These are phyloP conservation scores for Bactericera cockerelli DNA, from an alignment of 1,140 invertebrate genomes.

Conservation along the genomic window DNA sequence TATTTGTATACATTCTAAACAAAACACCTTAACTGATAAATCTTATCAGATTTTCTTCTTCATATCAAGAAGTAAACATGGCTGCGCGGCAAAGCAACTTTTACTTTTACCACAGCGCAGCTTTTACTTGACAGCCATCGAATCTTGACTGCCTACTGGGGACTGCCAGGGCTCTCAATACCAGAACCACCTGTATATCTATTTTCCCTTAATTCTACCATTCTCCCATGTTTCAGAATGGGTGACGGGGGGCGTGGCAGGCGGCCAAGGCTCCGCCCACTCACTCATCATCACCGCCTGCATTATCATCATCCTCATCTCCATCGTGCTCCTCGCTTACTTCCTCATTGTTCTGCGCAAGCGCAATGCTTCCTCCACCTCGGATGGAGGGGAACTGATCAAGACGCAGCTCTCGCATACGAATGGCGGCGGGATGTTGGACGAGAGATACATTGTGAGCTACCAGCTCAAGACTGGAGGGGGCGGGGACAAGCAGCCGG, in stretches of 20 bases:
- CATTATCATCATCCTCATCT: background rate
- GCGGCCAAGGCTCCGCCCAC: background rate
- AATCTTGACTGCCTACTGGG: too few relatives aligned
- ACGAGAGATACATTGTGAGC: conserved; percentile 37
- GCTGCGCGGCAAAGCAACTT: too few relatives aligned
- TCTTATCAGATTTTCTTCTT: too few relatives aligned
- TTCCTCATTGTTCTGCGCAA: background rate
- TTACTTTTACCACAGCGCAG: too few relatives aligned
- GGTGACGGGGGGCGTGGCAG: background rate
- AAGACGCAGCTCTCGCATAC: background rate
- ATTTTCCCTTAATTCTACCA: too few relatives aligned
- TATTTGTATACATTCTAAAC: too few relatives aligned
- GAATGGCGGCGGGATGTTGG: conserved; percentile 14
- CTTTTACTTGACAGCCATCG: too few relatives aligned
- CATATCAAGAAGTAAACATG: too few relatives aligned
- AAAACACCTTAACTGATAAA: too few relatives aligned
- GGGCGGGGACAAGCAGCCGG: conserved; percentile 31
- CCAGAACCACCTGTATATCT: too few relatives aligned
- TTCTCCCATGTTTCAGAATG: conserved; percentile 4
- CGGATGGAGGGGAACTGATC: background rate
- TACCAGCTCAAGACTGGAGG: conserved; percentile 36
- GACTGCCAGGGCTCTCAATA: too few relatives aligned
- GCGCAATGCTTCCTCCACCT: background rate
- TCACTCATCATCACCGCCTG: background rate
- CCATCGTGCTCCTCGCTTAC: background rate